Evolutionary conservation across 2,888 invertebrate genomes (phyloP), one percentile per base, ranked within the genome.

Genomic region (Netelia virgata): DNA sequence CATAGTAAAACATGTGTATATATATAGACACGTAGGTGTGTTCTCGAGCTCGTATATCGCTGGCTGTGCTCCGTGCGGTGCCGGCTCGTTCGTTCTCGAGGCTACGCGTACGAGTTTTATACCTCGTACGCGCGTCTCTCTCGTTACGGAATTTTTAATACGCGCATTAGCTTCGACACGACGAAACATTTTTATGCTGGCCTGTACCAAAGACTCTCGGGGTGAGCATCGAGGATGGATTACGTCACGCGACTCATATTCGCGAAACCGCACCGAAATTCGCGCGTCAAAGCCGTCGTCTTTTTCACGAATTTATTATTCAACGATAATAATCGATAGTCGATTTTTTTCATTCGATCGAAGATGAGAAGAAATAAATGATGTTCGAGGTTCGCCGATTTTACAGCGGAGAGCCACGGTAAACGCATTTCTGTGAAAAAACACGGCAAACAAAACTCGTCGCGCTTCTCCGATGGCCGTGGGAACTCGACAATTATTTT

Each of bases 401-500:
- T 69, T 53, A 70, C 16, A 61, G 20, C 53, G 59, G 63, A 78
- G 53, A 18, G 76, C 6, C 43, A 55, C 41, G 43, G 63, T 75
- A 57, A 68, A 16, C 41, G 43, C 43, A 41, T 57, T n/a, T 14
- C n/a, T 43, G 20, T 47, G 72, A 16, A 53, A 53, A 28, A 28
- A 53, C 57, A 28, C 36, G 72, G 80, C 76, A 79, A 76, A 87
- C 82, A 90, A 91, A 70, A 88, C 68, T 80, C 76, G 83, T 76
- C 85, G 87, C 84, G 83, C 69, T 87, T 88, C 69, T 80, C 77
- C 77, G 91, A 92, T 91, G 88, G 89, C 79, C 92, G 92, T 92
- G 92, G 89, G 92, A 92, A 90, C 89, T 86, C 75, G 87, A 86
- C 91, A 92, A 92, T 92, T 92, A 92, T 91, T 90, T 89, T 88